Percentiles rank a stretch among this genome's conserved stretches.
Evolutionary conservation across 2,888 invertebrate genomes (phyloP).

Genomic region (Falcaria lacertinaria): DNA sequence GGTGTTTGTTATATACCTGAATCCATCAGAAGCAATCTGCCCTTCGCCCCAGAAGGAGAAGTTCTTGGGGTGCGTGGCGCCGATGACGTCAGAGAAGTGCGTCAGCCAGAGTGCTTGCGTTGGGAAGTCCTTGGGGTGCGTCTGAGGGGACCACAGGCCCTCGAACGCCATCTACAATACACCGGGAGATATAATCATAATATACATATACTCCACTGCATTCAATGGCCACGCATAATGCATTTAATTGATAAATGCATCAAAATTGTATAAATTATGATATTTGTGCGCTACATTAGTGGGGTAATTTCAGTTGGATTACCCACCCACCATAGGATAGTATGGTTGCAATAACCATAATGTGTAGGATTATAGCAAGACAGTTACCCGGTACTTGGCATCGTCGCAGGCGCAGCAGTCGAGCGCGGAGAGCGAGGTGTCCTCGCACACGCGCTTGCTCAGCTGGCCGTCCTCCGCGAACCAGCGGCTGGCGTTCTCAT

Average conservation of each 20-base stretch:
- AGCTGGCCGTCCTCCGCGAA: constrained; percentile 93
- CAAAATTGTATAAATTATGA: no score
- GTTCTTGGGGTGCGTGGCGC: constrained; percentile 93
- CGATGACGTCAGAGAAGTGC: constrained; percentile 98
- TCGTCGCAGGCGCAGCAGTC: constrained; percentile 96
- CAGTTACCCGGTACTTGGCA: constrained; percentile 91
- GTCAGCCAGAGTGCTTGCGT: constrained; percentile 90
- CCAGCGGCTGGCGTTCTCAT: constrained; percentile 90
- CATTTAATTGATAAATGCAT: no score
- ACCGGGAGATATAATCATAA: no score
- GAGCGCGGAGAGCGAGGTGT: constrained; percentile 79
- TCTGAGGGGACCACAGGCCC: constrained; percentile 96
- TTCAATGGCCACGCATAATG: no score
- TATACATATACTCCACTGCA: no score
- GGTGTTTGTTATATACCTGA: constrained; percentile 82
- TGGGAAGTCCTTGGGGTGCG: constrained; percentile 98
- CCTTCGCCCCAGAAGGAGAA: constrained; percentile 96
- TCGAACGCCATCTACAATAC: constrained; percentile 86
- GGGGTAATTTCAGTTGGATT: no score
- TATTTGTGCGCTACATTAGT: no score
- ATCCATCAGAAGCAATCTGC: constrained; percentile 91
- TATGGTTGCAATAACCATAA: no score
- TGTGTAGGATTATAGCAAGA: no score
- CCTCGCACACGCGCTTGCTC: constrained; percentile 88
- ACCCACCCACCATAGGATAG: no score